Evolutionary conservation across 2,888 invertebrate species (phyloP), one percentile per base, ranked within the genome.

Genomic region (Malthinus flaveolus): DNA sequence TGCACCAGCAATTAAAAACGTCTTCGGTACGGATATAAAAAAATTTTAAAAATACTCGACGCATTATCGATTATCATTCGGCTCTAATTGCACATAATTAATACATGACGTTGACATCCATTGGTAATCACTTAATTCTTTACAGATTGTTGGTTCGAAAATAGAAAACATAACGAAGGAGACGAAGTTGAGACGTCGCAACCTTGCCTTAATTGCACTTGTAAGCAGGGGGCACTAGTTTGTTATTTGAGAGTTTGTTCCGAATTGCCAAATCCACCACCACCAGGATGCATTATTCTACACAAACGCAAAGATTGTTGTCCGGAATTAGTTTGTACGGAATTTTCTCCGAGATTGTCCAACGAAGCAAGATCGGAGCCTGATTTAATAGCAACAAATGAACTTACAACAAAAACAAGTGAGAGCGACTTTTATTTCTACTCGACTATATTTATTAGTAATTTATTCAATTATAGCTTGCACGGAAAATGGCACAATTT

Each of bases 211-310:
- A 86, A 84, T 68, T 93, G 93, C 78, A 84, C 85, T 64, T 93
- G 93, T 78, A 82, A 79, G 44, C 84, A 83, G 49, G 88, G 89
- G 61, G 87, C 88, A 39, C 81, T 93, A 49, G 81, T 90, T 31
- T 94, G 93, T 77, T 86, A 89, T 49, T 82, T 92, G 59, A 83
- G 90, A 63, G 86, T 92, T 7, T 93, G 93, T 74, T 87, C 88
- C 4, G 80, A 86, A 67, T 83, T 89, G 73, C 89, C 90, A 8
- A 86, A 87, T 74, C 89, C 90, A 31, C 88, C 89, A 59, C 90
- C 91, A 3, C 79, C 83, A 12, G 87, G 88, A 50, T 93, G 93
- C 76, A 86, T 88, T 58, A 79, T 89, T 36, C 82, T 88, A 45
- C 88, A 89, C 62, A 83, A 85, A 65, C 83, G 84, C 63, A 85